Evolutionary conservation across 2,888 invertebrate species (phyloP).

Genomic region (Meiosimyza platycephala): DNA sequence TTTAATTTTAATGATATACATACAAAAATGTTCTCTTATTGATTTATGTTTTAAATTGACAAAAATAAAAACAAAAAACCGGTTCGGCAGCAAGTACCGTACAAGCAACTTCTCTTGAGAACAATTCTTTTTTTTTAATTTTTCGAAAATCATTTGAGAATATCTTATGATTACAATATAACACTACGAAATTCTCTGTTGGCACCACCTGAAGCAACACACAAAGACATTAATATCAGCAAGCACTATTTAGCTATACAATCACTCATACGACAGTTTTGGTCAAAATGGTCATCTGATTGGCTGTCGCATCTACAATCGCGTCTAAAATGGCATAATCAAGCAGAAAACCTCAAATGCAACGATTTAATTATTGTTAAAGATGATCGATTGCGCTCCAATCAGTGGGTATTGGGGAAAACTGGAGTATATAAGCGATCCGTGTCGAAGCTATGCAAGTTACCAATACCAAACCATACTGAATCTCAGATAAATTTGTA

Average conservation of each 20-base stretch:
- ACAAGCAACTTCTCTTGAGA: too few species aligned
- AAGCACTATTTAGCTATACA: slow-evolving; percentile 29
- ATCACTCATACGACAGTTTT: slow-evolving; percentile 34
- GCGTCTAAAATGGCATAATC: slow-evolving; percentile 40
- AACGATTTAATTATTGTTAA: slow-evolving; percentile 40
- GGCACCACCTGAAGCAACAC: slow-evolving; percentile 18
- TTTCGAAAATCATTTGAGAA: too few species aligned
- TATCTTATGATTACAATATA: too few species aligned
- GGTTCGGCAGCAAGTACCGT: too few species aligned
- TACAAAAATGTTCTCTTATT: too few species aligned
- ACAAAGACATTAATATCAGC: neutral
- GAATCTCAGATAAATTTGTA: neutral
- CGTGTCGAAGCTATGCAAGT: slow-evolving; percentile 35
- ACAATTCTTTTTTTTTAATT: too few species aligned
- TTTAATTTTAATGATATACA: too few species aligned
- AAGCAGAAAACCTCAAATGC: slow-evolving; percentile 31
- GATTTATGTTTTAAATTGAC: too few species aligned
- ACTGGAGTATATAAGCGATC: slow-evolving; percentile 35
- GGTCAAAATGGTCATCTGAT: slow-evolving; percentile 39
- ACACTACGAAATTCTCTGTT: slow-evolving; percentile 39
- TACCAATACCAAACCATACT: slow-evolving; percentile 26
- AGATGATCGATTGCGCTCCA: slow-evolving; percentile 35
- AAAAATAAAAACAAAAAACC: too few species aligned
- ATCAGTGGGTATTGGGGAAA: slow-evolving; percentile 38
- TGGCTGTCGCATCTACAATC: slow-evolving; percentile 44